Conservation (phyloP, 2,797 vertebrate genomes). For the Gila robusta region DNA sequence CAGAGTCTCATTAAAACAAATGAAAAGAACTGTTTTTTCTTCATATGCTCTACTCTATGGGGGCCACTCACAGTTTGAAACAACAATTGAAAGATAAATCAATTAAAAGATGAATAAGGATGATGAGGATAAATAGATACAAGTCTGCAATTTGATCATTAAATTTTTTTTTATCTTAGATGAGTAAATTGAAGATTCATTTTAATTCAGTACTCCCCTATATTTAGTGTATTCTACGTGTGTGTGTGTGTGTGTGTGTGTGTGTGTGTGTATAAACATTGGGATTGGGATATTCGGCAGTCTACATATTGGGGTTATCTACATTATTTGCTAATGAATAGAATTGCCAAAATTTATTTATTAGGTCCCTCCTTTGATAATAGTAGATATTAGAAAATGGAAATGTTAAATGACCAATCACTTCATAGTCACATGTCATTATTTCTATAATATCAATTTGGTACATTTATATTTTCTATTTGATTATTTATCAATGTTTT, state of each 20-base stretch:
- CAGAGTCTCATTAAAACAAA: slow-evolving; percentile 27
- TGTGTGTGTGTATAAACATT: background rate
- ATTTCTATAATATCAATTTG: background rate
- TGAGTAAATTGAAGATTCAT: background rate
- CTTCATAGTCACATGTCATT: background rate
- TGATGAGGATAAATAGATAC: background rate
- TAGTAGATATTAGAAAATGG: background rate
- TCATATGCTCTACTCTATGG: background rate
- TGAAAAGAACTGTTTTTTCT: background rate
- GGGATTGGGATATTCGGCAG: background rate
- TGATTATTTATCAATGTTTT: background rate
- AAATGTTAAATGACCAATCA: background rate
- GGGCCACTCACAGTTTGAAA: background rate
- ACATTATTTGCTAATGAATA: background rate
- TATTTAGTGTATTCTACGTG: background rate
- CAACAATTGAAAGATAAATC: background rate
- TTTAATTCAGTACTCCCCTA: background rate
- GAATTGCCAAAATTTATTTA: background rate
- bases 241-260: background rate
- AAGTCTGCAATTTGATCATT: background rate
- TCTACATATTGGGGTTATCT: background rate
- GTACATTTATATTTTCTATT: background rate
- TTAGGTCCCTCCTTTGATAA: background rate
- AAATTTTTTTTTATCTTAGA: too few species aligned
- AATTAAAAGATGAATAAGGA: background rate